Evolutionary conservation across 2,113 vertebrate species (phyloP).

Genomic region (Tupaia tana): DNA sequence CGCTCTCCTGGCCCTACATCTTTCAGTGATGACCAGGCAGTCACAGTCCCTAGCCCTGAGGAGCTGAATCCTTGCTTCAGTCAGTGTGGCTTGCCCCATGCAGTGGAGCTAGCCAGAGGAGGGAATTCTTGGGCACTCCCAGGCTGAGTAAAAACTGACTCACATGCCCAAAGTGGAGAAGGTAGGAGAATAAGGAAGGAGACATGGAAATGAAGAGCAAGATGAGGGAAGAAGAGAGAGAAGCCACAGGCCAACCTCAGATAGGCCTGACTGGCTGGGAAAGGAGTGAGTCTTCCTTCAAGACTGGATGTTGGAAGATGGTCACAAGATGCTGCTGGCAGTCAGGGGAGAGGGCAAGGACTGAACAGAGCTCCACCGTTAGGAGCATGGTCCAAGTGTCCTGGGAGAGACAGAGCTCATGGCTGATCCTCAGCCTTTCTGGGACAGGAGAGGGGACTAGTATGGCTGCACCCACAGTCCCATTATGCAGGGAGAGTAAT

Average conservation of each 20-base stretch:
- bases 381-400: not conserved
- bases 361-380: not conserved
- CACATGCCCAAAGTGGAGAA: not conserved
- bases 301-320: not conserved
- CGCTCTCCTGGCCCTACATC: not conserved
- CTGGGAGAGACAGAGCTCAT: no score
- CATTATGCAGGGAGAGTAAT: not conserved
- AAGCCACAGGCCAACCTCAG: not conserved
- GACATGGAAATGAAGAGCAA: not conserved
- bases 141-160: no score
- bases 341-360: no score
- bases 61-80: not conserved
- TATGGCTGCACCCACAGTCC: no score
- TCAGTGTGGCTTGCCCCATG: accelerated
- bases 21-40: not conserved
- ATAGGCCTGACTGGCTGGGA: not conserved
- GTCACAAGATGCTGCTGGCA: not conserved
- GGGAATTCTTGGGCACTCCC: accelerated
- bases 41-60: not conserved
- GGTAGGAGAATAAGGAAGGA: not conserved
- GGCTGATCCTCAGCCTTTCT: no score
- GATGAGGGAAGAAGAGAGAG: not conserved
- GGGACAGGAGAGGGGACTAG: not conserved
- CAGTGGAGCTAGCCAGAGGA: not conserved
- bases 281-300: not conserved